A percentile compares a stretch with the other conserved stretches of the same genome.
Conservation (phyloP, 2,888 invertebrate genomes). For the Campopleginae sp. region DNA sequence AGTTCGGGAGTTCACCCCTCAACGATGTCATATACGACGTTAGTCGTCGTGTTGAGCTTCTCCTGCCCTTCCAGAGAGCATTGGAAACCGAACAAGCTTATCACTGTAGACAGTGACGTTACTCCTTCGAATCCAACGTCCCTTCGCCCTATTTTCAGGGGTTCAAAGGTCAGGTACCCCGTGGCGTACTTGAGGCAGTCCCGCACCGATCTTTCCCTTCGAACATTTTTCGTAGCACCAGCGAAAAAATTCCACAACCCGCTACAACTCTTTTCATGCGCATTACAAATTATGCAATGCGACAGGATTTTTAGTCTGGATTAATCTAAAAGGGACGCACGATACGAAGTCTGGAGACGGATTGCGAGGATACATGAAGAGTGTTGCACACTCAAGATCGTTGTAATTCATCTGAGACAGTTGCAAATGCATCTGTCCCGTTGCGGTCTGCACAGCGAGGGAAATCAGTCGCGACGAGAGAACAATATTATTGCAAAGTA, state of each 20-base stretch:
- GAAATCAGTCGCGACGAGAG: slow-evolving; percentile 52
- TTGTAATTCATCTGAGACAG: slow-evolving; percentile 38
- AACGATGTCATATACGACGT: not conserved
- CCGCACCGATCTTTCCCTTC: not conserved
- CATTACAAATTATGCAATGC: not conserved
- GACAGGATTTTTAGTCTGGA: not conserved
- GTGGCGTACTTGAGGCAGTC: not conserved
- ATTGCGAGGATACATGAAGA: not conserved
- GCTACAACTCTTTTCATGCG: not conserved
- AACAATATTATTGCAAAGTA: slow-evolving; percentile 61
- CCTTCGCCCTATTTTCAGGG: not conserved
- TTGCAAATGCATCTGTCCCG: slow-evolving; percentile 39
- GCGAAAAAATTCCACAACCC: not conserved
- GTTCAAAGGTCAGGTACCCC: not conserved
- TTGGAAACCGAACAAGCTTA: not conserved
- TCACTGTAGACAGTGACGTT: not conserved
- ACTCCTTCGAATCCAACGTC: not conserved
- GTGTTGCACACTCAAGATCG: not conserved
- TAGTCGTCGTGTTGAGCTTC: not conserved
- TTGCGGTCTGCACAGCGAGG: slow-evolving; percentile 24
- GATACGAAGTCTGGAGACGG: not conserved
- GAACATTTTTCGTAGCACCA: not conserved
- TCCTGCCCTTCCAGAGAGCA: not conserved
- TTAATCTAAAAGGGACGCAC: not conserved
- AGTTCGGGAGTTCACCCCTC: not conserved